phyloP scores from a whole-genome alignment of 2,797 vertebrate genomes.

The Choloepus didactylus region DNA sequence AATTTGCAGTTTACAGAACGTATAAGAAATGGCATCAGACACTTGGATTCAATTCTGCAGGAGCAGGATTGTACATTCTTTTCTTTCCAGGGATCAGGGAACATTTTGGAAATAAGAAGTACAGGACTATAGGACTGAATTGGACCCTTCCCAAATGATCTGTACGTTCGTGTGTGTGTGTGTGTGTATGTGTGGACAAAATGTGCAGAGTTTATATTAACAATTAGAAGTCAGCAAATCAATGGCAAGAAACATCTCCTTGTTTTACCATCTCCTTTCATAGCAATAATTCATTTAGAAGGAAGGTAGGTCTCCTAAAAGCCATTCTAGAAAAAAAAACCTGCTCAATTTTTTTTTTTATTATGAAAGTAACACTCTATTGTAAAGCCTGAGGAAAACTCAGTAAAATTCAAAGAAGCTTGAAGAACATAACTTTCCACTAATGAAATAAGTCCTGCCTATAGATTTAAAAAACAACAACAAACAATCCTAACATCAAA shows the following conservation, averaged over 20 bases:
- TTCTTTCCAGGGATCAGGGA: constrained; percentile 9
- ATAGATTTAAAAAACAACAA: not conserved
- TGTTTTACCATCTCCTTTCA: constrained; percentile 21
- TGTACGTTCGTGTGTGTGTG: not conserved
- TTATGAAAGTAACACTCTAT: not conserved
- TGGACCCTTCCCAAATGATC: not conserved
- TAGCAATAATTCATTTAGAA: not conserved
- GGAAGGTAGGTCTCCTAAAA: not conserved
- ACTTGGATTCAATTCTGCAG: not conserved
- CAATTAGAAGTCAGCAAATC: not conserved
- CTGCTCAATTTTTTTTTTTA: too few relatives aligned
- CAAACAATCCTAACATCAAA: not conserved
- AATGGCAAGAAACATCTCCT: not conserved
- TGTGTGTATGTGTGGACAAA: accelerated
- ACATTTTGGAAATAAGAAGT: not conserved
- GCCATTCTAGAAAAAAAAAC: not conserved
- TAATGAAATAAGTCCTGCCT: not conserved
- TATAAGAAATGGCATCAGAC: constrained; percentile 65
- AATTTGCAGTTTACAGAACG: constrained; percentile 14
- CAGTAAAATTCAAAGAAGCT: constrained; percentile 48
- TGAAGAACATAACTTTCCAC: not conserved
- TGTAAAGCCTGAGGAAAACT: not conserved
- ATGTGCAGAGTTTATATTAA: not conserved
- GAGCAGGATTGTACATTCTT: not conserved
- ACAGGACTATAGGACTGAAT: accelerated